Evolutionary conservation across 2,113 vertebrate species (phyloP).

Genomic region (Ochotona princeps): DNA sequence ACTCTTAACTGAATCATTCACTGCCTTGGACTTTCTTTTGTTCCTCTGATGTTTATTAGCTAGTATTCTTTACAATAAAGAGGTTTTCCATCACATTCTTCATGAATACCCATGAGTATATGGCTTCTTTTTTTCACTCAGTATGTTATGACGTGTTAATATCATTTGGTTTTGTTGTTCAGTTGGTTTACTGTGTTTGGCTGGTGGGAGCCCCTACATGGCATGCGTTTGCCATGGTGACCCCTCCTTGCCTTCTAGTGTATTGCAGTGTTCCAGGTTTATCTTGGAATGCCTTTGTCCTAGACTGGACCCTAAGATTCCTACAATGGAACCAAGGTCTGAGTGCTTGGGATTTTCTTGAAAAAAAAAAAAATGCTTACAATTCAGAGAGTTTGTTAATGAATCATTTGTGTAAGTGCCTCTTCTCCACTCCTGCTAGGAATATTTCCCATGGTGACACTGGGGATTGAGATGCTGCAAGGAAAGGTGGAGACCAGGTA

Average conservation of each 20-base stretch:
- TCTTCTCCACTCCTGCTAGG: not conserved
- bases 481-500: not conserved
- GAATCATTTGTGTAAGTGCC: conserved; percentile 9
- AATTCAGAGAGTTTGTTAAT: not conserved
- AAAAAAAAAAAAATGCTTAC: not conserved
- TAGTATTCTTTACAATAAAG: not conserved
- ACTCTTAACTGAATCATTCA: not conserved
- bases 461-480: conserved; percentile 12
- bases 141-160: not conserved
- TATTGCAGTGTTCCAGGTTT: not conserved
- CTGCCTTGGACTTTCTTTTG: not conserved
- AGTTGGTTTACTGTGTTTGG: not conserved
- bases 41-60: not conserved
- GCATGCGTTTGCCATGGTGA: not conserved
- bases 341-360: not conserved
- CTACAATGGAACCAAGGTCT: conserved; percentile 1
- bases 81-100: not conserved
- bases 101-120: not conserved
- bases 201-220: not conserved
- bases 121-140: conserved; percentile 2
- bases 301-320: not conserved
- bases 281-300: not conserved
- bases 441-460: not conserved
- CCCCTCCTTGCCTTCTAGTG: not conserved
- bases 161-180: not conserved